A percentile compares a stretch with the other conserved stretches of the same genome.
Evolutionary conservation across 2,888 invertebrate species (phyloP).

Genomic region (Holacanthella duospinosa): DNA sequence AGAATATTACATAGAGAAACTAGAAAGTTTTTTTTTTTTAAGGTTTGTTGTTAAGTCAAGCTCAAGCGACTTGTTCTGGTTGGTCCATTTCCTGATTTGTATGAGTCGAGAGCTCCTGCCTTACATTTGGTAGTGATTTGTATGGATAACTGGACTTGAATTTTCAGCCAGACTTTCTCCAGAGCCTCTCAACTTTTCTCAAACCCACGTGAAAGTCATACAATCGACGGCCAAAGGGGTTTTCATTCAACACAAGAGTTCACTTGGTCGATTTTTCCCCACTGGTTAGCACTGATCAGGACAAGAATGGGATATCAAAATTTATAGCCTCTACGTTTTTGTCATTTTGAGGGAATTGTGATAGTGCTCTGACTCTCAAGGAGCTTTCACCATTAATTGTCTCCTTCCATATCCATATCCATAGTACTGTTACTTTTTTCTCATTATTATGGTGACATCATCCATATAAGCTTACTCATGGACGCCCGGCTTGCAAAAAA

Average conservation of each 20-base stretch:
- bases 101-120: neutral
- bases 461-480: too few species aligned
- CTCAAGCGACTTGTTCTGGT: too few species aligned
- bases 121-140: neutral
- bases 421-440: too few species aligned
- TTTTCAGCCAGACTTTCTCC: neutral
- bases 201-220: neutral
- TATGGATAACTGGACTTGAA: slow-evolving; percentile 1
- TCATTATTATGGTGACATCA: too few species aligned
- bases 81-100: too few species aligned
- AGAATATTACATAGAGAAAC: too few species aligned
- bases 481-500: too few species aligned
- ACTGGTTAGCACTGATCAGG: neutral
- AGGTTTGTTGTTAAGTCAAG: too few species aligned
- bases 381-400: neutral
- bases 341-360: slow-evolving; percentile 5
- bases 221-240: neutral
- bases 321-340: slow-evolving; percentile 4
- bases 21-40: too few species aligned
- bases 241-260: slow-evolving; percentile 3
- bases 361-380: neutral
- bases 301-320: neutral
- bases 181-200: neutral
- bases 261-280: slow-evolving; percentile 2
- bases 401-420: too few species aligned